These are phyloP conservation scores for Eupithecia centaureata DNA, from an alignment of 2,888 invertebrate genomes.

Conservation along the genomic window DNA sequence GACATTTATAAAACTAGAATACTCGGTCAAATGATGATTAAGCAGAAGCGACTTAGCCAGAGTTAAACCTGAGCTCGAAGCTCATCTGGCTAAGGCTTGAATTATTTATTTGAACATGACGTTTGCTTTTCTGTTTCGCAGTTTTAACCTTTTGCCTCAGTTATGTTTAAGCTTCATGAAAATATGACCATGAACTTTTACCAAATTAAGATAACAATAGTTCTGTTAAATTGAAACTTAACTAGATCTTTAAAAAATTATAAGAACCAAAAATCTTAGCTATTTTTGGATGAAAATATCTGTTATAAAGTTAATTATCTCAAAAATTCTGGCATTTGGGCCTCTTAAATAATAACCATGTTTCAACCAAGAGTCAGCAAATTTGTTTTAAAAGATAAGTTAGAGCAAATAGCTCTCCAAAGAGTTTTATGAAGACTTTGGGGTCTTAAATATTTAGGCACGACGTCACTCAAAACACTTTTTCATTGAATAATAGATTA, in stretches of 20 bases:
- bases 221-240: neutral
- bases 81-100: conserved; percentile 28
- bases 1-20: neutral
- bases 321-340: neutral
- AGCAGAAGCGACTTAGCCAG: conserved; percentile 11
- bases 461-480: conserved; percentile 14
- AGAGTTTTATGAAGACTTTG: conserved; percentile 24
- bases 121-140: conserved; percentile 10
- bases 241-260: neutral
- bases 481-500: conserved; percentile 20
- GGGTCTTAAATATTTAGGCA: conserved; percentile 21
- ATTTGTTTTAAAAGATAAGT: conserved; percentile 26
- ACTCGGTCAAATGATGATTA: conserved; percentile 14
- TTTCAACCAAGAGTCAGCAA: conserved; percentile 19
- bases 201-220: neutral
- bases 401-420: conserved; percentile 26
- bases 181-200: neutral
- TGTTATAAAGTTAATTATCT: neutral
- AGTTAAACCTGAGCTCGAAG: conserved; percentile 10
- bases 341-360: conserved; percentile 23
- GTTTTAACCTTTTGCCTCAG: conserved; percentile 1
- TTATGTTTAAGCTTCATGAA: neutral
- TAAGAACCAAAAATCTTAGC: neutral
- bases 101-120: conserved; percentile 36
- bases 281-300: neutral